Evolutionary conservation across 2,113 vertebrate genomes (phyloP).

Genomic region (Melanerpes formicivorus): DNA sequence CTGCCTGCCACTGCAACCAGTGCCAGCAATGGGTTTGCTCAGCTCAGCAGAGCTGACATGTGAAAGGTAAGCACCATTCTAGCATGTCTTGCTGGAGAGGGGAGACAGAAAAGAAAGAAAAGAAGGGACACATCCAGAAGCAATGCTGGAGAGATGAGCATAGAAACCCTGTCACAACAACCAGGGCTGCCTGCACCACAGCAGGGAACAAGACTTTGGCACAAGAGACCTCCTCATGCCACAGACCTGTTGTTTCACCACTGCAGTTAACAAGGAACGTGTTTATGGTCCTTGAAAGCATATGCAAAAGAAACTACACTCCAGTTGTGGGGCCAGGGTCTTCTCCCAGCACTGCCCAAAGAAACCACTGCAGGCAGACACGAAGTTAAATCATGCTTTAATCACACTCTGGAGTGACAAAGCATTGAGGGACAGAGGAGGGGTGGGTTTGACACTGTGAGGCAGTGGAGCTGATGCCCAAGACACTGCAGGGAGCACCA

Average conservation of each 20-base stretch:
- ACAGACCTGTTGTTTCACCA: accelerated
- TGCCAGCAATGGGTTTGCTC: background rate
- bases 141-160: background rate
- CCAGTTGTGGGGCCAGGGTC: background rate
- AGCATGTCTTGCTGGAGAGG: background rate
- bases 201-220: background rate
- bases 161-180: background rate
- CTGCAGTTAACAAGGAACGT: background rate
- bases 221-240: background rate
- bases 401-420: background rate
- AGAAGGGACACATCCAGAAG: accelerated
- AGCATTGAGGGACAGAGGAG: background rate
- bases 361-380: background rate
- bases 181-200: background rate
- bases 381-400: conserved; percentile 22
- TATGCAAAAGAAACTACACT: background rate
- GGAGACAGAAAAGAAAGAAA: background rate
- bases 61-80: background rate
- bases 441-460: accelerated
- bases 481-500: background rate
- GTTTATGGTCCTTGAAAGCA: background rate
- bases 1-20: accelerated
- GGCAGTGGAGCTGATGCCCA: background rate
- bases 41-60: background rate
- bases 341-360: background rate